Evolutionary conservation across 1,140 invertebrate species (phyloP).

Genomic region (Tetramorium simillimum): DNA sequence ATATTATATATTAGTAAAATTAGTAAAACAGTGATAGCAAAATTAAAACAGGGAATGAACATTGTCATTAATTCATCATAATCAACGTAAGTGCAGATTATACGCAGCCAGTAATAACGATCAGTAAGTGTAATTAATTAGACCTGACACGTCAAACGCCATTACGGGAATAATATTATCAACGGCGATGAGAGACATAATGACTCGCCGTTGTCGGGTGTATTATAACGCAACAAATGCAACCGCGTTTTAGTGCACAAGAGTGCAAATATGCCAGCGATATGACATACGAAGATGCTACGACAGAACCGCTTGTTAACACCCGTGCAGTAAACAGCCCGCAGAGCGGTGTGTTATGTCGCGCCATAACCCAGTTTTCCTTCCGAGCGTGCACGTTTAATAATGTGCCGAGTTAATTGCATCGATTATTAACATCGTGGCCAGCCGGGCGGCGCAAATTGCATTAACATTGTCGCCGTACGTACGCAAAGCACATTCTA

Average conservation of each 20-base stretch:
- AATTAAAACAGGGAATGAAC: not conserved
- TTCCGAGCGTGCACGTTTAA: constrained; percentile 48
- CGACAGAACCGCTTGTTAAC: constrained; percentile 43
- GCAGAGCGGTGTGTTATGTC: constrained; percentile 48
- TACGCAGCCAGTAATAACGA: constrained; percentile 12
- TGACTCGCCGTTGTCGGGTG: constrained; percentile 19
- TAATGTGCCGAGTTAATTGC: constrained; percentile 57
- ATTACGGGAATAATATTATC: constrained; percentile 43
- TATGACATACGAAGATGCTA: constrained; percentile 8
- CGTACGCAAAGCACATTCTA: constrained; percentile 3
- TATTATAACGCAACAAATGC: constrained; percentile 7
- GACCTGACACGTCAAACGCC: not conserved
- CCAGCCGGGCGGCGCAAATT: constrained; percentile 42
- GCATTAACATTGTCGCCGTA: constrained; percentile 44
- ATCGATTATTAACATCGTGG: constrained; percentile 53
- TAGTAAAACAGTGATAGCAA: not conserved
- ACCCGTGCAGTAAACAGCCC: constrained; percentile 29
- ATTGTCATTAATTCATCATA: constrained; percentile 8
- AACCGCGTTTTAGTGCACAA: constrained; percentile 30
- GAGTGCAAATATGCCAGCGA: constrained; percentile 31
- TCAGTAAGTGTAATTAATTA: constrained; percentile 45
- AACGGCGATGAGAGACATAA: constrained; percentile 27
- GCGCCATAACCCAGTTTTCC: constrained; percentile 54
- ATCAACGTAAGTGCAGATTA: constrained; percentile 27
- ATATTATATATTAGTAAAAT: not conserved